Evolutionary conservation across 2,113 vertebrate genomes (phyloP), one percentile per base, ranked within the genome.

Genomic region (Psilopogon haemacephalus): DNA sequence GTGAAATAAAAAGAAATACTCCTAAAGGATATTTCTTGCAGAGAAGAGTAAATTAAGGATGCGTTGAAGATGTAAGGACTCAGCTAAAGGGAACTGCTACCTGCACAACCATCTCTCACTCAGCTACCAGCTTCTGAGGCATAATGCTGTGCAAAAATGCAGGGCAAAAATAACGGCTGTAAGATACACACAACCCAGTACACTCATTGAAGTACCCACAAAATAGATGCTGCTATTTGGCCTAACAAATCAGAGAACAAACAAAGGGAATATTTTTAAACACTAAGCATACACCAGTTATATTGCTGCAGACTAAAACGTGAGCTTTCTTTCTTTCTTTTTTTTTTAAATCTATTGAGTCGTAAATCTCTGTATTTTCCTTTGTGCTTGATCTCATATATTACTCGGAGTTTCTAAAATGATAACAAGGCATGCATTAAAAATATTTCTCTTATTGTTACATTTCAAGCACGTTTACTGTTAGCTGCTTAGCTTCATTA

Each of bases 401-500:
- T 97, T 96, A 96, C 93, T 97, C 44, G 80, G 89, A 95, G 93
- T 98, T 97, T 97, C 95, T 94, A 77, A 97, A 97, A 96, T 90
- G 94, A 95, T 97, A 97, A 96, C 94, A 97, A 97, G 97, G 92
- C 88, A 58, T 86, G 94, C 96, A 97, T 97, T 97, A 98, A 97
- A 98, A 97, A 97, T 97, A 98, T 97, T 97, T 96, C 95, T 97
- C 93, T 98, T 98, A 98, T 98, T 98, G 97, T 98, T 98, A 97
- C 93, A 98, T 98, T 98, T 98, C 97, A 98, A 97, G 97, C 98
- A 98, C 98, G 97, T 98, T 98, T 98, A 97, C 97, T 97, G 93
- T 97, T 97, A 97, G 97, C 96, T 97, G 97, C 97, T 97, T 98
- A 98, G 97, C 97, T 97, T 98, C 98, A 98, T 98, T 98, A 98